A percentile compares a stretch with the other conserved stretches of the same genome.
These are phyloP conservation scores for Tuta absoluta DNA, from an alignment of 2,888 invertebrate species.

Conservation along the genomic window DNA sequence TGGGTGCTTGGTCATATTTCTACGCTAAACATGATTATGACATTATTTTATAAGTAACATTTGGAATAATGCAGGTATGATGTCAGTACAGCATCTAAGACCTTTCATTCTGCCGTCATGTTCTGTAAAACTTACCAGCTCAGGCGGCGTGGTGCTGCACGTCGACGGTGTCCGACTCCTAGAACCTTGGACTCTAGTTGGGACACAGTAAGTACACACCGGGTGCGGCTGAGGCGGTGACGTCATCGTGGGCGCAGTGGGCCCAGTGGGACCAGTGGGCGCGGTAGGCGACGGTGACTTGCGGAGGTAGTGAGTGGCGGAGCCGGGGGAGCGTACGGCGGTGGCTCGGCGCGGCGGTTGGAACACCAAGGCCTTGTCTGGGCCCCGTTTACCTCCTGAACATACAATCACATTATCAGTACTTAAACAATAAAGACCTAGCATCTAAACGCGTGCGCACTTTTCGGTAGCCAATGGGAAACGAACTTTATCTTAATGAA, in stretches of 20 bases:
- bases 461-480: not conserved
- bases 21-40: too few relatives aligned
- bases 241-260: constrained; percentile 61
- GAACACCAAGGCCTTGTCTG: constrained; percentile 84
- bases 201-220: constrained; percentile 26
- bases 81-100: not conserved
- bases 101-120: not conserved
- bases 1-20: too few relatives aligned
- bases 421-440: too few relatives aligned
- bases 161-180: not conserved
- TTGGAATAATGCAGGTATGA: not conserved
- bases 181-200: not conserved
- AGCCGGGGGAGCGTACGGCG: constrained; percentile 92
- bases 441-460: not conserved
- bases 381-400: constrained; percentile 77
- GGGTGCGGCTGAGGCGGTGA: constrained; percentile 52
- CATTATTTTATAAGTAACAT: too few relatives aligned
- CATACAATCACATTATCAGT: not conserved
- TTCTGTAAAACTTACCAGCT: not conserved
- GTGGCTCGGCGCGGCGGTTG: constrained; percentile 88
- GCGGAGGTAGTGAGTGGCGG: constrained; percentile 91
- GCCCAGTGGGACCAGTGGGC: constrained; percentile 83
- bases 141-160: not conserved
- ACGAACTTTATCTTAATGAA: too few relatives aligned
- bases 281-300: constrained; percentile 95